phyloP scores from a whole-genome alignment of 2,113 vertebrate genomes.

The Plecturocebus donacophilus region DNA sequence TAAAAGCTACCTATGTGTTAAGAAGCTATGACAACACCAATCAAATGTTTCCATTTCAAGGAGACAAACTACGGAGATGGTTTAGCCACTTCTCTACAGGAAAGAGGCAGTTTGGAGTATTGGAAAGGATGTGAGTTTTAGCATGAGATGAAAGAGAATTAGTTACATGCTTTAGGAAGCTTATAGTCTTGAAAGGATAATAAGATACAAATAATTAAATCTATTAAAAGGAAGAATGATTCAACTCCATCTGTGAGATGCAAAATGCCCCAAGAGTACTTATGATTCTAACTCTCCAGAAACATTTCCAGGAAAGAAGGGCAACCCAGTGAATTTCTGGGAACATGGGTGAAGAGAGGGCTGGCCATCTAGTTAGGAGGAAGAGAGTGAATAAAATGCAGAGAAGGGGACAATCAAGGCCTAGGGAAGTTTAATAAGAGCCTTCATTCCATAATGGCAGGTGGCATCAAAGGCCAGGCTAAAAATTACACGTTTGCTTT shows the following conservation, averaged over 20 bases:
- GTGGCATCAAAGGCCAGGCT: neutral
- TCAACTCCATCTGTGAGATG: neutral
- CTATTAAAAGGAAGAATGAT: neutral
- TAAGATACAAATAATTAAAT: neutral
- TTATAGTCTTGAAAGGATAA: neutral
- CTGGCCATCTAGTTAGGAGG: neutral
- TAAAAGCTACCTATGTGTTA: neutral
- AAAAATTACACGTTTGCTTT: neutral
- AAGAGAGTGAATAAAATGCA: neutral
- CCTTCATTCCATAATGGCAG: neutral
- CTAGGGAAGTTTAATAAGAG: neutral
- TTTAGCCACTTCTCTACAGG: neutral
- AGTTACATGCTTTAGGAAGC: neutral
- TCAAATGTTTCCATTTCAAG: neutral
- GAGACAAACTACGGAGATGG: neutral
- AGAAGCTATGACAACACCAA: neutral
- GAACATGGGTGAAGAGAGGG: neutral
- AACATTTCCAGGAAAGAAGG: neutral
- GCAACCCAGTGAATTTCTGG: neutral
- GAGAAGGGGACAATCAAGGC: neutral
- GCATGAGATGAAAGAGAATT: neutral
- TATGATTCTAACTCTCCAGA: neutral
- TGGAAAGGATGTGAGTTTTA: neutral
- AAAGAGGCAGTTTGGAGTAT: neutral
- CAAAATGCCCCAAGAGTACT: neutral